Base-by-base conservation (phyloP, 2,797 vertebrate genomes). In the Molothrus aeneus region DNA sequence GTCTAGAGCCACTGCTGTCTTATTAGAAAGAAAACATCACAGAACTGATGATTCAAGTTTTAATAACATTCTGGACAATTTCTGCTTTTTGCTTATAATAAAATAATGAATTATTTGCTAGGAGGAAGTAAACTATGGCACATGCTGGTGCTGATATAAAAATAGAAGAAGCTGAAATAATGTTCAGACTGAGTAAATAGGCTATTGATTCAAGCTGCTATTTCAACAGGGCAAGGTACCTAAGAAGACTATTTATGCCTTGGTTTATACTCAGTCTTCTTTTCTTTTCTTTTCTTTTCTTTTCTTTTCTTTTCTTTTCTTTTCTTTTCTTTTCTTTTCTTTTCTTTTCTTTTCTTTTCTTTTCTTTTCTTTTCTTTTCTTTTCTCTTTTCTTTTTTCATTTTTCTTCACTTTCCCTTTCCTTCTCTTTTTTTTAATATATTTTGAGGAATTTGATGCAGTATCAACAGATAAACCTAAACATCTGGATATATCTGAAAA, bases 31-130 rank as follows among this genome's bases (percentile, higher is more conserved):
- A n/a, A 13, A 91, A 17, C 29, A 88, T 26, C 13, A 34, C 19
- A 87, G 51, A 47, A 72, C 64, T 32, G 13, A 21, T 48, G 34
- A 64, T 65, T 70, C 45, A 72, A 68, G 22, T 86, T 91, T 82
- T 80, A 94, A 75, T 85, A 95, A 88, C 15, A 28, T 42, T 54
- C 57, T 64, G 42, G 13, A 42, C 7, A 84, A 26, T 68, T 95
- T 94, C 40, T 77, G 32, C 28, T 79, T 82, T 84, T 86, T 84
- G 25, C 8, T 79, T 73, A 29, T 75, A 59, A 74, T 69, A 7
- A 84, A 92, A 31, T 47, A 4, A 80, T 85, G 20, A 74, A 81
- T 75, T 75, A 43, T 22, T 6, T 82, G 9, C 38, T 16, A 80
- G 40, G 34, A 64, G 65, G 13, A n/a, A 63, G 15, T 29, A 42